Conservation (phyloP, 2,113 vertebrate species). For the Galeopterus variegatus region DNA sequence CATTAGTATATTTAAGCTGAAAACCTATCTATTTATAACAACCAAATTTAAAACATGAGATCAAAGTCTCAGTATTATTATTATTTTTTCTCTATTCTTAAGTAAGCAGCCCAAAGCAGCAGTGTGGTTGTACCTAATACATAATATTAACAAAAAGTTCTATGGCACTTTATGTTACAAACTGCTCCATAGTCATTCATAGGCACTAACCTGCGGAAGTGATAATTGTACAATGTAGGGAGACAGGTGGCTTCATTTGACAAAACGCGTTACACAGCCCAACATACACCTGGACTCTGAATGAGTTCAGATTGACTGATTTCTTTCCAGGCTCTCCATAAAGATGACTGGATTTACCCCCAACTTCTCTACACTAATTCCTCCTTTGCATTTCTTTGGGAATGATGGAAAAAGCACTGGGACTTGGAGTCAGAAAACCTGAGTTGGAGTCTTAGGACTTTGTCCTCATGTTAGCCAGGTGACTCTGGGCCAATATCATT, state of each 20-base stretch:
- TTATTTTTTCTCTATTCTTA: conserved; percentile 82
- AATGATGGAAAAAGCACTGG: neutral
- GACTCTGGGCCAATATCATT: neutral
- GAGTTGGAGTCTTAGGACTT: neutral
- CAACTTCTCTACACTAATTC: neutral
- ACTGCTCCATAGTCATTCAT: fast-evolving
- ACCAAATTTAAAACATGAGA: conserved; percentile 87
- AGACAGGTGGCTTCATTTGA: neutral
- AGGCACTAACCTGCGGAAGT: neutral
- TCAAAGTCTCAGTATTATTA: conserved; percentile 86
- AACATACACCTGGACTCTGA: neutral
- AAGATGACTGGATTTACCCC: neutral
- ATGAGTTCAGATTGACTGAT: neutral
- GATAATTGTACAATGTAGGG: fast-evolving
- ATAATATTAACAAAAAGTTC: neutral
- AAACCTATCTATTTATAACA: conserved; percentile 88
- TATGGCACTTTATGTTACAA: neutral
- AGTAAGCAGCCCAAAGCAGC: conserved; percentile 80
- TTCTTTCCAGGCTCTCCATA: neutral
- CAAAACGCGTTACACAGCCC: fast-evolving
- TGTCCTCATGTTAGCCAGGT: too few relatives aligned
- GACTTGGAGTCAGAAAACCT: neutral
- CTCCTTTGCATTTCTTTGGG: neutral
- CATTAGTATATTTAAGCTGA: conserved; percentile 88
- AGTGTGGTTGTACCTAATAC: neutral